These are phyloP conservation scores for Dendrolimus punctatus DNA, from an alignment of 1,140 invertebrate genomes.

Conservation along the genomic window DNA sequence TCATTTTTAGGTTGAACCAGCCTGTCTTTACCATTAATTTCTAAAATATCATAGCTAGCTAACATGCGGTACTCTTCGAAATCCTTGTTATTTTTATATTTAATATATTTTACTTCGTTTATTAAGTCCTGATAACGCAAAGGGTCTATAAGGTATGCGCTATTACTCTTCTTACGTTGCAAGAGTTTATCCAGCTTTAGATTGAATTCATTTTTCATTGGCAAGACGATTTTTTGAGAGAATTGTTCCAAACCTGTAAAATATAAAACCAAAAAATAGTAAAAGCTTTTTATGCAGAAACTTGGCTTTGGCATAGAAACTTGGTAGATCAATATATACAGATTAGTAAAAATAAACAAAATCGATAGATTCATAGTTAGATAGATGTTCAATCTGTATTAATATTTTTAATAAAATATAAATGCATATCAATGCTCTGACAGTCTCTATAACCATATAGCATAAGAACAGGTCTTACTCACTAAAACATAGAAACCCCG, in stretches of 20 bases:
- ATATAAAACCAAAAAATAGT: not conserved
- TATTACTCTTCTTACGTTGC: constrained; percentile 38
- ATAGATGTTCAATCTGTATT: too few relatives aligned
- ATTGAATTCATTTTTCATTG: constrained; percentile 42
- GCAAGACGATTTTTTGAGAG: constrained; percentile 14
- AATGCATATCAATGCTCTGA: too few relatives aligned
- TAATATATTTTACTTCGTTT: constrained; percentile 34
- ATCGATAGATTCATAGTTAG: too few relatives aligned
- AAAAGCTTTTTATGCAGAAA: too few relatives aligned
- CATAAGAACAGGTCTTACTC: too few relatives aligned
- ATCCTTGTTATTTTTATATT: constrained; percentile 28
- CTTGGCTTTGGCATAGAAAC: too few relatives aligned
- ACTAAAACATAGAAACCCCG: too few relatives aligned
- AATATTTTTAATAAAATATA: too few relatives aligned
- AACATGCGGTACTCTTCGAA: constrained; percentile 48
- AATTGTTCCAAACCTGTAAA: constrained; percentile 24
- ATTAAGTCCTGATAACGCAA: constrained; percentile 39
- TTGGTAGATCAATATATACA: too few relatives aligned
- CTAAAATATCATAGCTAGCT: constrained; percentile 42
- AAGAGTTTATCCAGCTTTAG: constrained; percentile 36
- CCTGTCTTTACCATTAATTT: constrained; percentile 30
- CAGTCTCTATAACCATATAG: too few relatives aligned
- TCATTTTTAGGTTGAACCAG: constrained; percentile 37
- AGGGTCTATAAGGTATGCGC: constrained; percentile 32
- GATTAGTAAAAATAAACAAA: too few relatives aligned